Evolutionary conservation across 2,888 invertebrate genomes (phyloP).

Genomic region (Andrena hattorfiana): DNA sequence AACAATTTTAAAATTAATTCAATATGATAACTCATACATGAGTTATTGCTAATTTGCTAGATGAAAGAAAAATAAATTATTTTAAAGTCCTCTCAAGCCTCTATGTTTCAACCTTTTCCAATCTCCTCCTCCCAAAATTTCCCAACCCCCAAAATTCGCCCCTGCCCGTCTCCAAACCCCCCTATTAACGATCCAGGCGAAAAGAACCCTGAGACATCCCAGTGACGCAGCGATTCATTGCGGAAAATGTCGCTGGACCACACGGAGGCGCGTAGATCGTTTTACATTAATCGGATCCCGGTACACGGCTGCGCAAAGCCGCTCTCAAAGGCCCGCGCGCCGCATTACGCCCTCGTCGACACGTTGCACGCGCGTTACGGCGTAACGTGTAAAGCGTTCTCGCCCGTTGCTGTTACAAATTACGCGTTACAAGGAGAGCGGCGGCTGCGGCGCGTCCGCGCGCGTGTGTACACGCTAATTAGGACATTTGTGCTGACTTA

Average conservation of each 20-base stretch:
- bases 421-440: slow-evolving; percentile 53
- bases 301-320: slow-evolving; percentile 39
- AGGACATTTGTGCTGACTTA: slow-evolving; percentile 68
- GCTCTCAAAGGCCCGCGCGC: slow-evolving; percentile 22
- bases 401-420: slow-evolving; percentile 52
- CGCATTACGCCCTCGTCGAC: slow-evolving; percentile 50
- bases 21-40: too few relatives aligned
- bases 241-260: slow-evolving; percentile 23
- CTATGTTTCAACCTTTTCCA: too few relatives aligned
- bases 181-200: neutral
- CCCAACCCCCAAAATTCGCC: neutral
- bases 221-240: neutral
- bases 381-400: slow-evolving; percentile 54
- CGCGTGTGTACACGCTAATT: slow-evolving; percentile 59
- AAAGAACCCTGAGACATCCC: neutral
- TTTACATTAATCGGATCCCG: slow-evolving; percentile 45
- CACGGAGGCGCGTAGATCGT: slow-evolving; percentile 33
- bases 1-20: too few relatives aligned
- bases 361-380: slow-evolving; percentile 54
- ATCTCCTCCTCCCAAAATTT: too few relatives aligned
- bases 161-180: too few relatives aligned
- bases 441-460: neutral
- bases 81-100: too few relatives aligned
- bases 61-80: too few relatives aligned
- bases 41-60: too few relatives aligned